These are phyloP conservation scores for Eurois occulta DNA, from an alignment of 2,888 invertebrate genomes.

Conservation along the genomic window DNA sequence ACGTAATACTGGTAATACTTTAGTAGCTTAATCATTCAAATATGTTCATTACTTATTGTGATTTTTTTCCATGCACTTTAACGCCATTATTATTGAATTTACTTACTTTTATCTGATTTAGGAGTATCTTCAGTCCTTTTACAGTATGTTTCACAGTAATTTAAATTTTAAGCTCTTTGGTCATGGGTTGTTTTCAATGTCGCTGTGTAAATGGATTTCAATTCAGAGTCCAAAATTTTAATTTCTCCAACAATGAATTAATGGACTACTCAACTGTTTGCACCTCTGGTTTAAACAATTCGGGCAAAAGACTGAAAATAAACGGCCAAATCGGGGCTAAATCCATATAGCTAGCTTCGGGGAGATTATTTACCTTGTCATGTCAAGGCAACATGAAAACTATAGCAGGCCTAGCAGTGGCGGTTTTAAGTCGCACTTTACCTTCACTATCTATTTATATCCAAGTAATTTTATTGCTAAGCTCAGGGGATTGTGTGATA, in stretches of 20 bases:
- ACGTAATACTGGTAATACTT: conserved; percentile 57
- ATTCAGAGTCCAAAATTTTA: neutral
- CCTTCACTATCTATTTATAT: conserved; percentile 27
- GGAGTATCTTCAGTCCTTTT: too few relatives aligned
- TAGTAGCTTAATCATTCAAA: conserved; percentile 49
- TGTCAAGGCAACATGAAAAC: conserved; percentile 43
- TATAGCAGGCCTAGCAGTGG: conserved; percentile 12
- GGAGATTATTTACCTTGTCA: conserved; percentile 23
- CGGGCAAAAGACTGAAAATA: neutral
- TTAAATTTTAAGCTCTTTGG: neutral
- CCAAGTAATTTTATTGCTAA: conserved; percentile 10
- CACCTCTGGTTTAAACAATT: neutral
- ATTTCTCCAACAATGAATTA: neutral
- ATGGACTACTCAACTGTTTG: neutral
- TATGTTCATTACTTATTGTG: conserved; percentile 34
- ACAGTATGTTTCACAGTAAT: neutral
- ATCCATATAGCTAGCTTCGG: neutral
- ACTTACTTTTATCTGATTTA: conserved; percentile 21
- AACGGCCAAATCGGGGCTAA: conserved; percentile 11
- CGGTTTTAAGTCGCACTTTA: conserved; percentile 42
- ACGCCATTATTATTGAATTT: neutral
- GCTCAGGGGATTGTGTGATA: conserved; percentile 18
- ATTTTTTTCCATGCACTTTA: conserved; percentile 13
- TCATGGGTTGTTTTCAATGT: neutral
- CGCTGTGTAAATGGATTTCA: neutral